Base-by-base conservation (phyloP, 2,113 vertebrate genomes). In the Symphodus melops region DNA sequence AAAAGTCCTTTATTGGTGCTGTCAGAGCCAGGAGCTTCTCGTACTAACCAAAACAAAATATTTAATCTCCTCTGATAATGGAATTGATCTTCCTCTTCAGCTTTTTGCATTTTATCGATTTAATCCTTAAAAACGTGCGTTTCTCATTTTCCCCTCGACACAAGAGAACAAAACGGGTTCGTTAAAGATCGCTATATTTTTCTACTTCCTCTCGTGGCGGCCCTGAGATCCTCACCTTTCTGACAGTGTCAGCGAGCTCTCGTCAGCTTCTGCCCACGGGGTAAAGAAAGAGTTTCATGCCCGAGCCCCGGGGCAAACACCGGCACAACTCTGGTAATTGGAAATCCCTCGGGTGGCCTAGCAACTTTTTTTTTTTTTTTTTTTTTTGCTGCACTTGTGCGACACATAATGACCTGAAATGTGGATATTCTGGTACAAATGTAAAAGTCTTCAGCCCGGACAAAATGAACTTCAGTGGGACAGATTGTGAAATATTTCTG, bases 301-400 rank as follows among this genome's bases (percentile, higher is more conserved):
- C 21, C 3, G 23, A 7, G 63, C 68, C 78, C 69, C 17, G 68
- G 70, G 74, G 82, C 77, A 70, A 60, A 69, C 68, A 78, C 61
- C 36, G 13, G 74, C 59, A 56, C 56, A 66, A 65, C 52, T 81
- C 77, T 55, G 71, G 74, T 87, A 85, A 85, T 83, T 87, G 77
- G 72, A 25, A 80, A 60, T 76, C 67, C 36, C 51, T 82, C 46
- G 12, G 12, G 61, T 41, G 68, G 55, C n/a, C 21, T 65, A 37
- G 0, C 58, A 71, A 37, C 72, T 75, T 64, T 49, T 56, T 41
- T 44, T 51, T 75, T 25, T n/a, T n/a, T n/a, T n/a, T n/a, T n/a
- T n/a, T n/a, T n/a, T n/a, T n/a, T n/a, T n/a, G n/a, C n/a, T n/a
- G n/a, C 8, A 17, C 42, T 67, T 60, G 13, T 73, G 10, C 57